Evolutionary conservation across 2,888 invertebrate genomes (phyloP).

Genomic region (Drosophila diplacantha): DNA sequence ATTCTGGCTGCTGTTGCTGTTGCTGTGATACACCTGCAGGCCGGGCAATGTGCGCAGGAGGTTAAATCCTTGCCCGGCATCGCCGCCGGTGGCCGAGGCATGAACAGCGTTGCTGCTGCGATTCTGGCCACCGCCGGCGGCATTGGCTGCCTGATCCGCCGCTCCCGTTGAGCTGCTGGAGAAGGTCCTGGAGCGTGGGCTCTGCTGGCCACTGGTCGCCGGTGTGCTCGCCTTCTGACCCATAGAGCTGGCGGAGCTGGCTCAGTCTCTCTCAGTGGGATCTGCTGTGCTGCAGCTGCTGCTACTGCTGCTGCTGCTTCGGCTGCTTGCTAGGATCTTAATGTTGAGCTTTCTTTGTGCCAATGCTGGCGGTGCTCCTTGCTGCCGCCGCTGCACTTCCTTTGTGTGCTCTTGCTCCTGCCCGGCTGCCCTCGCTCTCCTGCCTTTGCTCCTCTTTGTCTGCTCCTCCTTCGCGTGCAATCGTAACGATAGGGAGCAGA

Average conservation of each 20-base stretch:
- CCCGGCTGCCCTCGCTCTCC: slow-evolving; percentile 4
- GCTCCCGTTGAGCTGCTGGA: slow-evolving; percentile 83
- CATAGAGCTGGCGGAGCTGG: slow-evolving; percentile 79
- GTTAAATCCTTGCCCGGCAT: slow-evolving; percentile 81
- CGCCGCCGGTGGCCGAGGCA: slow-evolving; percentile 39
- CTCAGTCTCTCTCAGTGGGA: neutral
- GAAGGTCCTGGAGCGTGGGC: slow-evolving; percentile 86
- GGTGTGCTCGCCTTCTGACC: slow-evolving; percentile 92
- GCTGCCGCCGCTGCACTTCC: slow-evolving; percentile 9
- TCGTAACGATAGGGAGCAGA: slow-evolving; percentile 46
- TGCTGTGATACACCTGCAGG: slow-evolving; percentile 80
- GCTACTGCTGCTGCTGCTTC: neutral
- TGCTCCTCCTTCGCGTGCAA: slow-evolving; percentile 26
- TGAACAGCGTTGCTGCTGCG: slow-evolving; percentile 42
- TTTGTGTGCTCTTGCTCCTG: slow-evolving; percentile 12
- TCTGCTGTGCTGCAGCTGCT: neutral
- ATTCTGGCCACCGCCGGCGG: slow-evolving; percentile 27
- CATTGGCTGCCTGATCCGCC: slow-evolving; percentile 46
- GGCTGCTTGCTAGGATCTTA: slow-evolving; percentile 1
- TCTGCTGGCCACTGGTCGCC: slow-evolving; percentile 82
- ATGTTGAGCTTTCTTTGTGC: slow-evolving; percentile 2
- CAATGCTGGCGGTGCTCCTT: neutral
- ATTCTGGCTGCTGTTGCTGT: slow-evolving; percentile 72
- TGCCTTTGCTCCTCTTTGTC: slow-evolving; percentile 17
- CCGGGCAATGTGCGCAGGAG: slow-evolving; percentile 85